Conservation (phyloP, 2,888 invertebrate genomes). For the Sinopyrophorus schimmeli region DNA sequence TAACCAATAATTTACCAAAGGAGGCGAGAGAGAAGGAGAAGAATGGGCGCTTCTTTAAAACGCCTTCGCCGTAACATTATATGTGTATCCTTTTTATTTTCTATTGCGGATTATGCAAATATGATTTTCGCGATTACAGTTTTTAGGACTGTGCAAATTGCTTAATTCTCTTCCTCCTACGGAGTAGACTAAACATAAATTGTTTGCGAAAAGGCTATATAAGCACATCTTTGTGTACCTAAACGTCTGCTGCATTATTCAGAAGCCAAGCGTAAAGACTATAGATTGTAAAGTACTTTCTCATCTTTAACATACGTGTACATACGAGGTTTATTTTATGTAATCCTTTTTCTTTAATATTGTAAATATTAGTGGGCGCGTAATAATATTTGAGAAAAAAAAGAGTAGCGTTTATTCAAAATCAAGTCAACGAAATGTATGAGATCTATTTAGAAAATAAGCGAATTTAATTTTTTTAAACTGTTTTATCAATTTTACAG, state of each 20-base stretch:
- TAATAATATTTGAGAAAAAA: too few relatives aligned
- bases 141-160: constrained; percentile 5
- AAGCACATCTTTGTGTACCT: constrained; percentile 15
- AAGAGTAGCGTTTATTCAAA: too few relatives aligned
- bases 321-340: too few relatives aligned
- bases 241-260: constrained; percentile 19
- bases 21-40: too few relatives aligned
- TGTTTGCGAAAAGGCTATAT: constrained; percentile 11
- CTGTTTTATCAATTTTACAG: too few relatives aligned
- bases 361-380: too few relatives aligned
- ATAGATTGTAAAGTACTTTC: background rate
- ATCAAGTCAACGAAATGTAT: too few relatives aligned
- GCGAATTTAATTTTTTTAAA: too few relatives aligned
- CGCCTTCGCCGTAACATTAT: too few relatives aligned
- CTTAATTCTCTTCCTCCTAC: constrained; percentile 2
- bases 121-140: constrained; percentile 5
- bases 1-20: constrained; percentile 1
- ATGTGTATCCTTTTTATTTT: constrained; percentile 1
- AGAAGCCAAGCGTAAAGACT: constrained; percentile 6
- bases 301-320: too few relatives aligned
- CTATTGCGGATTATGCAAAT: background rate
- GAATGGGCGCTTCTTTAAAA: constrained; percentile 10
- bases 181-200: constrained; percentile 4
- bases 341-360: too few relatives aligned
- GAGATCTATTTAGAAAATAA: too few relatives aligned